Evolutionary conservation across 2,888 invertebrate genomes (phyloP).

Genomic region (Byasa hedistus): DNA sequence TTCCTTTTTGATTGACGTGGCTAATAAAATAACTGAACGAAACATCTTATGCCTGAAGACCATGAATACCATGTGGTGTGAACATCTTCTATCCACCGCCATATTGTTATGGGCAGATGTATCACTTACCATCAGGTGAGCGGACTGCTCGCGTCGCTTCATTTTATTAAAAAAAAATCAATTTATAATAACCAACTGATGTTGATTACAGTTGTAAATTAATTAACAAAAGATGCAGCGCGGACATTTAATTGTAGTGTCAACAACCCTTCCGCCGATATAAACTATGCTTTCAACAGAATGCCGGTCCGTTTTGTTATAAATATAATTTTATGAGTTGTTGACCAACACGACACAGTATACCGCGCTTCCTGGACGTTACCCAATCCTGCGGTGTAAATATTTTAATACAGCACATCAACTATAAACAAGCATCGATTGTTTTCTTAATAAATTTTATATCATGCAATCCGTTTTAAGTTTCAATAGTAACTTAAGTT

Average conservation of each 20-base stretch:
- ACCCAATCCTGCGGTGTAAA: not conserved
- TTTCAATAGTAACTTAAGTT: too few relatives aligned
- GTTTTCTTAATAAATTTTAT: not conserved
- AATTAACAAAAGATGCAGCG: not conserved
- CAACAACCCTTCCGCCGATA: not conserved
- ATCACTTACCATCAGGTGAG: too few relatives aligned
- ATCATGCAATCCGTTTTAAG: not conserved
- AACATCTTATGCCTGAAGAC: too few relatives aligned
- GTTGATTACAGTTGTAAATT: not conserved
- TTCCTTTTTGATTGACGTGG: too few relatives aligned
- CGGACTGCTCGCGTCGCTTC: too few relatives aligned
- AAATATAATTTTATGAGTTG: constrained; percentile 7
- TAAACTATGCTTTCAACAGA: not conserved
- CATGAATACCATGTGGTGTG: too few relatives aligned
- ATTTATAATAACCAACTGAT: too few relatives aligned
- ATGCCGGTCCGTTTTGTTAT: not conserved
- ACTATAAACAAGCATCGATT: not conserved
- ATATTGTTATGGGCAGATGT: too few relatives aligned
- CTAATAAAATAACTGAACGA: too few relatives aligned
- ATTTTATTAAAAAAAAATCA: too few relatives aligned
- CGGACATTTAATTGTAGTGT: not conserved
- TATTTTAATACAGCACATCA: not conserved
- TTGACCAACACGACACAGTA: constrained; percentile 3
- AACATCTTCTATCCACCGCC: too few relatives aligned
- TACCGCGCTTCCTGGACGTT: constrained; percentile 3